Percentiles rank a stretch among this genome's conserved stretches.
Conservation (phyloP, 2,113 vertebrate species). For the Noctilio leporinus region DNA sequence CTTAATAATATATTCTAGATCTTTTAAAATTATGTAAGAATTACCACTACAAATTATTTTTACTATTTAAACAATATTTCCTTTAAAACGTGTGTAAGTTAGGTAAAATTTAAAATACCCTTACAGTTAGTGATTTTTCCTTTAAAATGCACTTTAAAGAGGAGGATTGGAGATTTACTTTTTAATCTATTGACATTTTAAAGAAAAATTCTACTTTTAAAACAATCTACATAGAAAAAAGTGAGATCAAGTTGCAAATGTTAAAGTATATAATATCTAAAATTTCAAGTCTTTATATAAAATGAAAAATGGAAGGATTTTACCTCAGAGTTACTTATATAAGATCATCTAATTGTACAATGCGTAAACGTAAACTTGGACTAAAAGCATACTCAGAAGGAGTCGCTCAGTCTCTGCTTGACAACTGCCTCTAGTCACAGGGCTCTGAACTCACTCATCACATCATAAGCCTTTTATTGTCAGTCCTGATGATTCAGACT, state of each 20-base stretch:
- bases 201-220: not conserved
- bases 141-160: not conserved
- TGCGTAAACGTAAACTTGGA: not conserved
- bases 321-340: not conserved
- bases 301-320: not conserved
- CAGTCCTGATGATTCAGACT: not conserved
- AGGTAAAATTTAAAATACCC: not conserved
- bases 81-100: not conserved
- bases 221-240: not conserved
- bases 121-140: not conserved
- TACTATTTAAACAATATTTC: conserved; percentile 1
- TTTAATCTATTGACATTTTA: not conserved
- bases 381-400: not conserved
- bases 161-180: not conserved
- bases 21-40: not conserved
- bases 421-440: not conserved
- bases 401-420: not conserved
- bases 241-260: not conserved
- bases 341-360: not conserved
- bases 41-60: not conserved
- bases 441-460: rapidly evolving
- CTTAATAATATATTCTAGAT: not conserved
- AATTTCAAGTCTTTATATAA: not conserved
- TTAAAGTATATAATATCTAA: not conserved
- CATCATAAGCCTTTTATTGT: not conserved